A percentile compares a stretch with the other conserved stretches of the same genome.
Evolutionary conservation across 2,888 invertebrate genomes (phyloP).

Genomic region (Caenorhabditis plicata): DNA sequence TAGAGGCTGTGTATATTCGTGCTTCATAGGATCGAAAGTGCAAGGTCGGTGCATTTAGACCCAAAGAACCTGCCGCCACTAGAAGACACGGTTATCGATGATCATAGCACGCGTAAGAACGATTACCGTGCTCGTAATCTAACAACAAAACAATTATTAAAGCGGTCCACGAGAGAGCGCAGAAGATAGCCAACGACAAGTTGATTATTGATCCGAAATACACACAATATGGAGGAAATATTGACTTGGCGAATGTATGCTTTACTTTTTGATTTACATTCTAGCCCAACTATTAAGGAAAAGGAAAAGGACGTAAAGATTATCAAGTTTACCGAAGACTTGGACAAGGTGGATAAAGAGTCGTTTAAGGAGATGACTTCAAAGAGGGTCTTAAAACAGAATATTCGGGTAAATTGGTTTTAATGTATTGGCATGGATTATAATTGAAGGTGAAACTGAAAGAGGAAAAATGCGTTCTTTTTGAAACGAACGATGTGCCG

Average conservation of each 20-base stretch:
- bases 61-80: no score
- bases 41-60: no score
- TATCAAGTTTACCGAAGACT: neutral
- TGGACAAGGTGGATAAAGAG: neutral
- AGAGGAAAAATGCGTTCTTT: neutral
- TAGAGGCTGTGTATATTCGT: no score
- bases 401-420: neutral
- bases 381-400: neutral
- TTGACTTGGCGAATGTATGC: neutral
- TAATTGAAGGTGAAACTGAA: neutral
- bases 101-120: no score
- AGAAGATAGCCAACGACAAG: neutral
- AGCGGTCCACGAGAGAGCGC: neutral
- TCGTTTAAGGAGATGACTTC: neutral
- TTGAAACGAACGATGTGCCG: neutral
- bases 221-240: neutral
- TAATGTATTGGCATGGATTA: neutral
- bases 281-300: neutral
- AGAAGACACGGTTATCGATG: no score
- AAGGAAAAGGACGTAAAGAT: neutral
- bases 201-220: neutral
- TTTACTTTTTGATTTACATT: neutral
- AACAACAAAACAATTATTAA: no score
- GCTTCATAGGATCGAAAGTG: no score
- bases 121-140: no score